A percentile compares a stretch with the other conserved stretches of the same genome.
phyloP scores from a whole-genome alignment of 2,888 invertebrate genomes.

The Fissipunctia ypsillon region DNA sequence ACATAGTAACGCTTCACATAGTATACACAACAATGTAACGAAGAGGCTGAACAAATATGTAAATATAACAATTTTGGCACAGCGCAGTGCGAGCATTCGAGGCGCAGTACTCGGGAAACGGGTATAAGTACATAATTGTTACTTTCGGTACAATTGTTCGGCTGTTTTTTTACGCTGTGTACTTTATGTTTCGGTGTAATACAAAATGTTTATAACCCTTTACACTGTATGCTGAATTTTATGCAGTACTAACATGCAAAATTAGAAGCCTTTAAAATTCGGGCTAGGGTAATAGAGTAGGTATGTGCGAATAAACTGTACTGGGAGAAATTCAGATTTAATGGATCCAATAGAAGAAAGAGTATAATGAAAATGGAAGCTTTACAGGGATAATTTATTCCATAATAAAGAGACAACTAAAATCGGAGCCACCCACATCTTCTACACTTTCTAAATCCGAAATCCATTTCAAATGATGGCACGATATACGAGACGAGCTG shows the following conservation, averaged over 20 bases:
- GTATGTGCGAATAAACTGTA: neutral
- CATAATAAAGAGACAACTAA: slow-evolving; percentile 22
- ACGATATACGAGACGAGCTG: slow-evolving; percentile 45
- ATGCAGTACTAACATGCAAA: slow-evolving; percentile 32
- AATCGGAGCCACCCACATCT: slow-evolving; percentile 18
- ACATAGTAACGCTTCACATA: slow-evolving; percentile 41
- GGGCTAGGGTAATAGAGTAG: neutral
- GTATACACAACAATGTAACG: slow-evolving; percentile 44
- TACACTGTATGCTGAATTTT: slow-evolving; percentile 30
- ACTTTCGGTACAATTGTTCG: slow-evolving; percentile 43
- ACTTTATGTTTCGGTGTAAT: slow-evolving; percentile 34
- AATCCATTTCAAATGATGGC: slow-evolving; percentile 46
- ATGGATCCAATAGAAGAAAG: slow-evolving; percentile 5
- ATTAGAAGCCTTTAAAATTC: slow-evolving; percentile 36
- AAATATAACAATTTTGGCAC: slow-evolving; percentile 63
- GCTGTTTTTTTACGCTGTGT: slow-evolving; percentile 24
- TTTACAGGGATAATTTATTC: slow-evolving; percentile 9
- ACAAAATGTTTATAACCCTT: slow-evolving; percentile 51
- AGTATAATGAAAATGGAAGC: slow-evolving; percentile 25
- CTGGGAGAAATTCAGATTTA: slow-evolving; percentile 16
- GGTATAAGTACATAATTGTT: slow-evolving; percentile 57
- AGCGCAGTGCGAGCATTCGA: slow-evolving; percentile 35
- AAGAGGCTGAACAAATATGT: slow-evolving; percentile 66
- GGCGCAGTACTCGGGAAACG: slow-evolving; percentile 38
- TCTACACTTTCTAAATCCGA: slow-evolving; percentile 33